phyloP scores from a whole-genome alignment of 2,113 vertebrate genomes.

The Calidris pugnax region DNA sequence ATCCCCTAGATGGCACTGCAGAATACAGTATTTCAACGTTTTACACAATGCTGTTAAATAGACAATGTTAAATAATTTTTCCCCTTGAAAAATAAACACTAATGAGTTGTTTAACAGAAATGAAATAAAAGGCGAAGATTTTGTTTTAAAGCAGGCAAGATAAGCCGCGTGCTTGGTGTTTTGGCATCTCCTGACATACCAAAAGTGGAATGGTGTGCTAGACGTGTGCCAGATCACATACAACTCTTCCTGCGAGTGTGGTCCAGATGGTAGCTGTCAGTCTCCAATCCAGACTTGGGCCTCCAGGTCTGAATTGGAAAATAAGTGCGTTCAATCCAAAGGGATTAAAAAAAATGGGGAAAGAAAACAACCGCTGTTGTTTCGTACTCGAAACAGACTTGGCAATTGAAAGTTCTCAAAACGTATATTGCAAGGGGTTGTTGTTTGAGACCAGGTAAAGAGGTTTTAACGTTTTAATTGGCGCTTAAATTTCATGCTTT shows the following conservation, averaged over 20 bases:
- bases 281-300: slow-evolving; percentile 19
- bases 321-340: slow-evolving; percentile 33
- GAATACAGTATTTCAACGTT: slow-evolving; percentile 72
- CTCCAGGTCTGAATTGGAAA: slow-evolving; percentile 57
- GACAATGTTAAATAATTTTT: slow-evolving; percentile 55
- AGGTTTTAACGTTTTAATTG: slow-evolving; percentile 20
- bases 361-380: slow-evolving; percentile 31
- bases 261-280: slow-evolving; percentile 63
- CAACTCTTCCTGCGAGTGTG: slow-evolving; percentile 17
- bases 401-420: not conserved
- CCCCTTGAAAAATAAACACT: slow-evolving; percentile 59
- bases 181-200: not conserved
- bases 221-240: slow-evolving; percentile 25
- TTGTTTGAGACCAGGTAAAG: not conserved
- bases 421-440: not conserved
- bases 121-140: not conserved
- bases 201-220: not conserved
- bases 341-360: slow-evolving; percentile 39
- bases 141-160: not conserved
- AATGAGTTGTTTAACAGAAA: slow-evolving; percentile 46
- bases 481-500: slow-evolving; percentile 9
- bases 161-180: slow-evolving; percentile 27
- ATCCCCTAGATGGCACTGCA: slow-evolving; percentile 83
- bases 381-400: not conserved
- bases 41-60: slow-evolving; percentile 54